Evolutionary conservation across 2,888 invertebrate genomes (phyloP).

Genomic region (Arrhopalites spinosus): DNA sequence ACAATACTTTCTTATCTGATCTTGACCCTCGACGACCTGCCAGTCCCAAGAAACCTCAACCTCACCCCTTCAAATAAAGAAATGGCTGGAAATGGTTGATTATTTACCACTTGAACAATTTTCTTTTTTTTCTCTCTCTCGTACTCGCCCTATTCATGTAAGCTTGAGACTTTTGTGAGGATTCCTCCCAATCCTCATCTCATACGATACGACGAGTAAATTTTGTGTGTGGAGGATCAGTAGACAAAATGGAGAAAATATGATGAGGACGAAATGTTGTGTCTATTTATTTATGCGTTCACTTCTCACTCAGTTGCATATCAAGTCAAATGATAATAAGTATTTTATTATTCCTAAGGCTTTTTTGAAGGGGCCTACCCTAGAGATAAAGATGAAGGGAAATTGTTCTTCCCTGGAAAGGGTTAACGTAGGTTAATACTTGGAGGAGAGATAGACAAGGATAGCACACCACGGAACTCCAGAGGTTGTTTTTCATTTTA

Average conservation of each 20-base stretch:
- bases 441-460: neutral
- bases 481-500: constrained; percentile 36
- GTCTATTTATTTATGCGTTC: neutral
- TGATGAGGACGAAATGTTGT: too few relatives aligned
- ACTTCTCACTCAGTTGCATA: too few relatives aligned
- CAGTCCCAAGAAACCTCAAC: constrained; percentile 20
- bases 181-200: neutral
- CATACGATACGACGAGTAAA: too few relatives aligned
- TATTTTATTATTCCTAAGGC: too few relatives aligned
- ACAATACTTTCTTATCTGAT: constrained; percentile 47
- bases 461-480: constrained; percentile 1
- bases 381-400: too few relatives aligned
- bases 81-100: constrained; percentile 12
- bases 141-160: constrained; percentile 20
- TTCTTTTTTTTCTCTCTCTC: neutral
- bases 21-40: constrained; percentile 45
- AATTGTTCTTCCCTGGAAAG: constrained; percentile 20
- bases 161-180: too few relatives aligned
- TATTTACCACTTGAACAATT: constrained; percentile 19
- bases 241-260: too few relatives aligned
- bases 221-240: too few relatives aligned
- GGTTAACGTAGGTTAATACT: constrained; percentile 20
- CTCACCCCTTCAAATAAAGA: constrained; percentile 37
- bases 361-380: too few relatives aligned
- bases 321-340: too few relatives aligned